Evolutionary conservation across 2,888 invertebrate genomes (phyloP).

Genomic region (Mythimna albipuncta): DNA sequence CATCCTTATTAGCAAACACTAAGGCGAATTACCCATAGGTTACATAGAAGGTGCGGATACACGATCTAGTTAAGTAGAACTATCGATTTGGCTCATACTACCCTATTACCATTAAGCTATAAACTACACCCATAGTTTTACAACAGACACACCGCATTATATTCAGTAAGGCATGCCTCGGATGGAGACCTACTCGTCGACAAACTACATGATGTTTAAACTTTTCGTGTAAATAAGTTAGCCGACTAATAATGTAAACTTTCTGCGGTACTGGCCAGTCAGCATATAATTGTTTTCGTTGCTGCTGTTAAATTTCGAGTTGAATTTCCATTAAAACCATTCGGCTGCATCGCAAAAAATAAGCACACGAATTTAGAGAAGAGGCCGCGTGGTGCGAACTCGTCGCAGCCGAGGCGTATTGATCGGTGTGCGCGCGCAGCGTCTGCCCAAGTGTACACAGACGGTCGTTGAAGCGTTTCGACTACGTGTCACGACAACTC

Average conservation of each 20-base stretch:
- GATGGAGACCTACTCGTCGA: conserved; percentile 57
- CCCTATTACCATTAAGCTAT: conserved; percentile 66
- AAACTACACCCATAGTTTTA: conserved; percentile 61
- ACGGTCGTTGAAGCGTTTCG: conserved; percentile 83
- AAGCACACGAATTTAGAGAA: conserved; percentile 84
- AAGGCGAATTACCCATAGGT: conserved; percentile 61
- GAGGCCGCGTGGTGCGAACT: conserved; percentile 84
- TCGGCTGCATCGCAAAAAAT: conserved; percentile 80
- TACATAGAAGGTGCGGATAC: conserved; percentile 59
- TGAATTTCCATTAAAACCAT: conserved; percentile 75
- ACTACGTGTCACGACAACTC: conserved; percentile 82
- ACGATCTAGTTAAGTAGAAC: conserved; percentile 70
- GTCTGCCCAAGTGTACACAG: conserved; percentile 86
- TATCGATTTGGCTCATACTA: conserved; percentile 73
- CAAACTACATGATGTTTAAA: conserved; percentile 67
- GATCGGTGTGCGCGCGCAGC: conserved; percentile 90
- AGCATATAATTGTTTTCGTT: conserved; percentile 69
- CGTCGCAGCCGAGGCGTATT: conserved; percentile 85
- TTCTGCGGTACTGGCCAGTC: conserved; percentile 54
- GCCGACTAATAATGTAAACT: conserved; percentile 59
- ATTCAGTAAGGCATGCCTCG: conserved; percentile 49
- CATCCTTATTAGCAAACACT: conserved; percentile 70
- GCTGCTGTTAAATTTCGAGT: conserved; percentile 67
- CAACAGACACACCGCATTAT: conserved; percentile 58
- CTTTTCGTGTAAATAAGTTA: conserved; percentile 70